A percentile compares a stretch with the other conserved stretches of the same genome.
Evolutionary conservation across 2,797 vertebrate genomes (phyloP).

Genomic region (Clamator glandarius): DNA sequence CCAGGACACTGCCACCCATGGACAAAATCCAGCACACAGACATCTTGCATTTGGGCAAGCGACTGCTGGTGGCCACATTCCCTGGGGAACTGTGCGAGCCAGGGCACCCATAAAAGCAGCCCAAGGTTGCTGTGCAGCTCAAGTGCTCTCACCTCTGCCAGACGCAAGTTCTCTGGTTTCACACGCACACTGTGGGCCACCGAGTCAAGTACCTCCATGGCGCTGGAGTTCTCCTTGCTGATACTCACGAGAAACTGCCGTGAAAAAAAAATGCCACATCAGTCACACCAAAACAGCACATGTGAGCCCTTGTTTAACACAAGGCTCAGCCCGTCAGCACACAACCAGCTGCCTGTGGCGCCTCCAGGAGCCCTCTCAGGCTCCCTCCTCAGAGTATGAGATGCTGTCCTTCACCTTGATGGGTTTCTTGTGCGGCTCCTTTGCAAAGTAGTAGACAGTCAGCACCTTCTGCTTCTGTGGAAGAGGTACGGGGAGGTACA

Average conservation of each 20-base stretch:
- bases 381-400: background rate
- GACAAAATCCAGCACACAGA: background rate
- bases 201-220: constrained; percentile 92
- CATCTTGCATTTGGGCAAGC: background rate
- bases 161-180: constrained; percentile 91
- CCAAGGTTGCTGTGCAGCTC: background rate
- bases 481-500: constrained; percentile 95
- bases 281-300: background rate
- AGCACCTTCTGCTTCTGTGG: constrained; percentile 99
- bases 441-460: constrained; percentile 94
- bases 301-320: rapidly evolving
- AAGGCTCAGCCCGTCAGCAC: background rate
- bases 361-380: background rate
- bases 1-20: rapidly evolving
- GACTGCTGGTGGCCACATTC: background rate
- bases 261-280: background rate
- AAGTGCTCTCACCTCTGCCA: constrained; percentile 85
- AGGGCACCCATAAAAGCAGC: background rate
- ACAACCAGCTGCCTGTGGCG: background rate
- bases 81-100: background rate
- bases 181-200: constrained; percentile 89
- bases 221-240: constrained; percentile 95
- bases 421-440: constrained; percentile 97
- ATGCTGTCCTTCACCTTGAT: constrained; percentile 85
- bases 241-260: constrained; percentile 94